Conservation (phyloP, 2,888 invertebrate genomes). For the Mythimna albipuncta region DNA sequence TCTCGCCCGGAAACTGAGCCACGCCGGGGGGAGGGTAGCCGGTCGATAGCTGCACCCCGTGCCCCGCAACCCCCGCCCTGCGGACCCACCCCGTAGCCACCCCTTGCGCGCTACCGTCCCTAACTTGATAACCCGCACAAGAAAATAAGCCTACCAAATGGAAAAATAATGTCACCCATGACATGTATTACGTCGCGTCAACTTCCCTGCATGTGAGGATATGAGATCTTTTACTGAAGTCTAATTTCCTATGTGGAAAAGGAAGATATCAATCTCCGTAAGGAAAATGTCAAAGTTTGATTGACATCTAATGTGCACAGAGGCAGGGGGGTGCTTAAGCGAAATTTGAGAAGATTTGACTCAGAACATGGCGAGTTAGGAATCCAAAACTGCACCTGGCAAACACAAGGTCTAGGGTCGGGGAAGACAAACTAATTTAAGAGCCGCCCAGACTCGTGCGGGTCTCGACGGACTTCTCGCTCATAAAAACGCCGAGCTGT, state of each 20-base stretch:
- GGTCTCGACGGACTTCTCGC: slow-evolving; percentile 84
- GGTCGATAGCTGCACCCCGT: slow-evolving; percentile 91
- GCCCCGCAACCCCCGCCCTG: slow-evolving; percentile 84
- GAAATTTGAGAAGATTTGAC: not conserved
- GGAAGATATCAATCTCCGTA: slow-evolving; percentile 17
- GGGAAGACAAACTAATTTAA: slow-evolving; percentile 84
- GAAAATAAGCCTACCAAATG: slow-evolving; percentile 89
- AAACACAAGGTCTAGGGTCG: slow-evolving; percentile 73
- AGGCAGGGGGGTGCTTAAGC: not conserved
- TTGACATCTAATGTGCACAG: slow-evolving; percentile 12
- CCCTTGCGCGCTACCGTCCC: slow-evolving; percentile 84
- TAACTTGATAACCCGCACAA: slow-evolving; percentile 89
- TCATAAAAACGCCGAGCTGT: slow-evolving; percentile 87
- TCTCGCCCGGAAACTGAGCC: slow-evolving; percentile 91
- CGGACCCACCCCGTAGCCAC: slow-evolving; percentile 83
- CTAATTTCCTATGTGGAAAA: slow-evolving; percentile 31
- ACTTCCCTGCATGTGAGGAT: slow-evolving; percentile 64
- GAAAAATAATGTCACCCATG: slow-evolving; percentile 87
- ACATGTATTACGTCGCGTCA: slow-evolving; percentile 78
- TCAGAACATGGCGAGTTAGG: slow-evolving; percentile 7
- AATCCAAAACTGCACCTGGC: slow-evolving; percentile 69
- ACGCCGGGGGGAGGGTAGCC: slow-evolving; percentile 90
- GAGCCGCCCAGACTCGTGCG: slow-evolving; percentile 82
- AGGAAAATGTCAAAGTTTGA: slow-evolving; percentile 14
- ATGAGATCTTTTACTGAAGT: slow-evolving; percentile 49